Conservation (phyloP, 2,113 vertebrate species). For the Ailurus styani region DNA sequence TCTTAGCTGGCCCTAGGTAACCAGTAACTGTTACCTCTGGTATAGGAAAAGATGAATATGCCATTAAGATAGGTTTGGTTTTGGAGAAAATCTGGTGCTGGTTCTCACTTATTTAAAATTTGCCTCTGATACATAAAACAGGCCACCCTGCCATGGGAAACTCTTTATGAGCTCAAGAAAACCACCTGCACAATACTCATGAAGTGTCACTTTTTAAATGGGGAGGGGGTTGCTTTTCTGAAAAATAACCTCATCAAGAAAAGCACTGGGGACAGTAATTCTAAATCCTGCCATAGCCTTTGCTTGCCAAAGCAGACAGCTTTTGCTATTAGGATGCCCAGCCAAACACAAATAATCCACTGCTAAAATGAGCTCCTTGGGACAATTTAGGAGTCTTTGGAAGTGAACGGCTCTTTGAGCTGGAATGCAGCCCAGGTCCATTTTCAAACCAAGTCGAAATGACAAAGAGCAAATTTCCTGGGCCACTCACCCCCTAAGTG, state of each 20-base stretch:
- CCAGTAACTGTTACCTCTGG: background rate
- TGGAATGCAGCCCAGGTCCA: constrained; percentile 84
- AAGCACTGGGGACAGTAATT: constrained; percentile 65
- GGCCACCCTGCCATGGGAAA: background rate
- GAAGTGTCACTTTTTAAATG: background rate
- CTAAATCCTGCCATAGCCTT: constrained; percentile 61
- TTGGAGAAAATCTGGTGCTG: background rate
- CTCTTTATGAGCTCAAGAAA: background rate
- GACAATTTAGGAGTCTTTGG: constrained; percentile 83
- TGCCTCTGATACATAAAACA: background rate
- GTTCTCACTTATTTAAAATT: background rate
- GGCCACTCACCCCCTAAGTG: constrained; percentile 76
- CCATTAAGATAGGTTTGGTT: background rate
- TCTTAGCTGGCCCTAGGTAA: background rate
- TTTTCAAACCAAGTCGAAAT: constrained; percentile 84
- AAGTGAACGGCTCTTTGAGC: constrained; percentile 82
- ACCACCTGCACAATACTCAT: background rate
- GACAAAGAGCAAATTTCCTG: constrained; percentile 82
- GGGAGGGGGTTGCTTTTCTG: background rate
- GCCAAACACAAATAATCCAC: constrained; percentile 84
- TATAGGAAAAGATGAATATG: background rate
- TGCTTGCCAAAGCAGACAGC: constrained; percentile 79
- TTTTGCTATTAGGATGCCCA: constrained; percentile 79
- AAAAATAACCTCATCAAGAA: constrained; percentile 64
- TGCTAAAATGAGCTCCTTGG: constrained; percentile 85